Conservation (phyloP, 1,140 invertebrate species). For the Ceratoteleas bidentatus region DNA sequence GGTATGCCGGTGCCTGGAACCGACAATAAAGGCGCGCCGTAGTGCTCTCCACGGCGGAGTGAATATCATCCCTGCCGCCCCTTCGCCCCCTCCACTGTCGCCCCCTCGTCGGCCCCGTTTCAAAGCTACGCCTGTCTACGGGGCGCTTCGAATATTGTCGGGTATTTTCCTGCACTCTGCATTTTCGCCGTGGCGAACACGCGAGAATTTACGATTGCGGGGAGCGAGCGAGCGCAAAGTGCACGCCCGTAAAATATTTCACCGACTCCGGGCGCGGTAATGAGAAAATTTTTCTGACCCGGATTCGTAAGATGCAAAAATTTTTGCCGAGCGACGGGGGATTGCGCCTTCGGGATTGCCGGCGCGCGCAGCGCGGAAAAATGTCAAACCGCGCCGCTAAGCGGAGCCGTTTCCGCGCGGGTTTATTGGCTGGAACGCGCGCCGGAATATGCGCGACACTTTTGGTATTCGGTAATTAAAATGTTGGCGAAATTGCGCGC, state of each 20-base stretch:
- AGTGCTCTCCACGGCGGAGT: constrained; percentile 62
- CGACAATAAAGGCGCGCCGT: constrained; percentile 75
- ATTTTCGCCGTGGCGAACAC: constrained; percentile 55
- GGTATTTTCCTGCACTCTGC: constrained; percentile 64
- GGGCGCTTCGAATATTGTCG: constrained; percentile 66
- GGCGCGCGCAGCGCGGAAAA: background rate
- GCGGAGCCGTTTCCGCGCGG: constrained; percentile 2
- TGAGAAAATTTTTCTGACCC: constrained; percentile 67
- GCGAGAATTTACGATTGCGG: constrained; percentile 64
- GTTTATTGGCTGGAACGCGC: constrained; percentile 22
- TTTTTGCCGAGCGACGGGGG: too few relatives aligned
- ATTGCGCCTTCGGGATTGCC: too few relatives aligned
- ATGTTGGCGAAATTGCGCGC: too few relatives aligned
- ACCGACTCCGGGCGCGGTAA: constrained; percentile 41
- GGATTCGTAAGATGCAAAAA: constrained; percentile 51
- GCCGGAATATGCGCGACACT: background rate
- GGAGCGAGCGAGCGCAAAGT: constrained; percentile 47
- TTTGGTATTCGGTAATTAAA: constrained; percentile 2
- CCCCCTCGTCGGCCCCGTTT: constrained; percentile 65
- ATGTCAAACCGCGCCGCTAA: constrained; percentile 28
- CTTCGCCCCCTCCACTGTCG: too few relatives aligned
- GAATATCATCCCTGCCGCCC: constrained; percentile 58
- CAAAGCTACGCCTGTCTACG: constrained; percentile 66
- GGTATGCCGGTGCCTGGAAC: constrained; percentile 76
- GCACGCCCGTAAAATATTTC: constrained; percentile 62